phyloP scores from a whole-genome alignment of 2,797 vertebrate species.

The Yasuhikotakia modesta region DNA sequence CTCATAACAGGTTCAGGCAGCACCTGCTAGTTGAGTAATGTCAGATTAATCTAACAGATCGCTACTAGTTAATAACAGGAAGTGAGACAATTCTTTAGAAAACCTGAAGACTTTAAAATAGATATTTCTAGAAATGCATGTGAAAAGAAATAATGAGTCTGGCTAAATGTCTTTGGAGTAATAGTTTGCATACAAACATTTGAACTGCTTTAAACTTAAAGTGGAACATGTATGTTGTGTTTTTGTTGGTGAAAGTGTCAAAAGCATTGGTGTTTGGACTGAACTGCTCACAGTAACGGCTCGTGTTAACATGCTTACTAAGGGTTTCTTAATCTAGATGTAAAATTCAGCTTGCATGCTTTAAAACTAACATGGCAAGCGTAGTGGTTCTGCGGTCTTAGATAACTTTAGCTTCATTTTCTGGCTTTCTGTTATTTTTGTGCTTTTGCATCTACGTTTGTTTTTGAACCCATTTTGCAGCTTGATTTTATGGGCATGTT shows the following conservation, averaged over 20 bases:
- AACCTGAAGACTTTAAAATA: neutral
- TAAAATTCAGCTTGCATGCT: neutral
- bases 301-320: conserved; percentile 1
- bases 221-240: neutral
- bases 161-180: no score
- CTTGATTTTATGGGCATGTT: conserved; percentile 34
- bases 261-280: conserved; percentile 1
- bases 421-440: conserved; percentile 4
- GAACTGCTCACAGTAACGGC: neutral
- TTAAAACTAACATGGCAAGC: neutral
- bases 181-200: neutral
- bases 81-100: neutral
- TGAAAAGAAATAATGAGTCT: no score
- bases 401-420: neutral
- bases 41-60: neutral
- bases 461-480: conserved; percentile 32
- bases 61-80: neutral
- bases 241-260: neutral
- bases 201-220: neutral
- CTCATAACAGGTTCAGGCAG: neutral
- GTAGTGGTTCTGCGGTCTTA: neutral
- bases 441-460: conserved; percentile 23
- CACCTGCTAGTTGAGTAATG: neutral
- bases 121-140: no score
- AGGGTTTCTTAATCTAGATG: neutral